Percentiles rank a stretch among this genome's conserved stretches.
These are phyloP conservation scores for Neomicropteryx cornuta DNA, from an alignment of 1,140 invertebrate genomes.

Conservation along the genomic window DNA sequence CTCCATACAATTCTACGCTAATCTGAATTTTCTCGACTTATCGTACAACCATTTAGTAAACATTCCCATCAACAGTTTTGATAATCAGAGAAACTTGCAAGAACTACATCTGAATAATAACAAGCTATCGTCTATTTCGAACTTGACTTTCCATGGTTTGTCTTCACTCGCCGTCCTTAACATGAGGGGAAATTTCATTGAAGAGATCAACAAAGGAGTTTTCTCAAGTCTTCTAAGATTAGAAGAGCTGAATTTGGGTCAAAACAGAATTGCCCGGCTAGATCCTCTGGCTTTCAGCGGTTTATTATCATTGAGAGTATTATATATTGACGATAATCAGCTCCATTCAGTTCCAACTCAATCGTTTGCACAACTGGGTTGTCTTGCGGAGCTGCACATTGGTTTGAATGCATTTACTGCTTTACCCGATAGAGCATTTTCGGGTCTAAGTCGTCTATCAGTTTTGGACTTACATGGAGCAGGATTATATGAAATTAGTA, in stretches of 20 bases:
- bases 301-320: constrained; percentile 57
- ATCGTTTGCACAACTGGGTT: constrained; percentile 57
- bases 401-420: constrained; percentile 69
- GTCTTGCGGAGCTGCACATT: constrained; percentile 71
- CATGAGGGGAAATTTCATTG: constrained; percentile 70
- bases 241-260: constrained; percentile 76
- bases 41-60: constrained; percentile 73
- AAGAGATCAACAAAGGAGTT: constrained; percentile 60
- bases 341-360: constrained; percentile 61
- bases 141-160: constrained; percentile 69
- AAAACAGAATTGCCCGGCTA: constrained; percentile 74
- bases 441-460: constrained; percentile 59
- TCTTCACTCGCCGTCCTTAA: constrained; percentile 67
- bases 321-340: constrained; percentile 80
- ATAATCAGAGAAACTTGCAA: constrained; percentile 65
- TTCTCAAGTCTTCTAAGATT: constrained; percentile 66
- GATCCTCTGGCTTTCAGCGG: constrained; percentile 70
- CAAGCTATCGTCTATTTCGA: constrained; percentile 67
- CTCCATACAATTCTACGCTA: constrained; percentile 77
- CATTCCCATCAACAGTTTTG: constrained; percentile 66
- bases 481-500: constrained; percentile 64
- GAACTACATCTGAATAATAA: constrained; percentile 77
- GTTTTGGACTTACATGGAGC: constrained; percentile 71
- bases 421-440: constrained; percentile 63
- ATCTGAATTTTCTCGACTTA: constrained; percentile 72